Evolutionary conservation across 2,797 vertebrate species (phyloP).

Genomic region (Sebastes diaconus): DNA sequence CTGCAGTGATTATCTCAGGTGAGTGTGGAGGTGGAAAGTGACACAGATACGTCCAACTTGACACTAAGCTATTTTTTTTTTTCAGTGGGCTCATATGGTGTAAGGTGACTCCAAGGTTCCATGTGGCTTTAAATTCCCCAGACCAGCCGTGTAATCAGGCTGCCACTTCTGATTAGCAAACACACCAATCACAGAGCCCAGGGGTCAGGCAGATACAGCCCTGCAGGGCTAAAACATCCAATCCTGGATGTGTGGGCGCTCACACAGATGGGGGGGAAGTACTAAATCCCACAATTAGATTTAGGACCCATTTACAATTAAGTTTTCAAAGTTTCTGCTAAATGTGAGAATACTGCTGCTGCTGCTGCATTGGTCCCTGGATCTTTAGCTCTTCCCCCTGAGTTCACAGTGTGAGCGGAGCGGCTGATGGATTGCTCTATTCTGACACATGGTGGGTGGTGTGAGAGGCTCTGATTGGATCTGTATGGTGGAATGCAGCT

Average conservation of each 20-base stretch:
- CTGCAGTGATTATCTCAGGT: constrained; percentile 35
- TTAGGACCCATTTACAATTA: constrained; percentile 35
- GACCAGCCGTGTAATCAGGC: constrained; percentile 68
- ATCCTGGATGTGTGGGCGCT: constrained; percentile 42
- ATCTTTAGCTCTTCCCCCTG: not conserved
- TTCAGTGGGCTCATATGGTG: not conserved
- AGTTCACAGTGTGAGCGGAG: constrained; percentile 10
- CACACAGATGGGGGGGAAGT: not conserved
- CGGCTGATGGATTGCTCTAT: constrained; percentile 28
- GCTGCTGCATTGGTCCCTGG: not conserved
- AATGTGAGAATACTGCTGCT: not conserved
- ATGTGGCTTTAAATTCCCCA: constrained; percentile 48
- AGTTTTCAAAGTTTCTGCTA: constrained; percentile 40
- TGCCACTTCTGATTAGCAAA: constrained; percentile 71
- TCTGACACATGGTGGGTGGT: constrained; percentile 21
- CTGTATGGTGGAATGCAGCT: not conserved
- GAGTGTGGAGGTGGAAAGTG: constrained; percentile 9
- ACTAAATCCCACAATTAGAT: constrained; percentile 47
- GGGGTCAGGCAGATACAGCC: constrained; percentile 40
- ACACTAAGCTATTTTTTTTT: constrained; percentile 14
- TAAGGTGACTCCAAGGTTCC: constrained; percentile 73
- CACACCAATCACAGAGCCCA: constrained; percentile 62
- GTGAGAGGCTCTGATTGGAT: constrained; percentile 35
- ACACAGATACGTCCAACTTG: constrained; percentile 33
- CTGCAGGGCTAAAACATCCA: constrained; percentile 43